Evolutionary conservation across 2,113 vertebrate genomes (phyloP), one percentile per base, ranked within the genome.

Genomic region (Vulpes lagopus): DNA sequence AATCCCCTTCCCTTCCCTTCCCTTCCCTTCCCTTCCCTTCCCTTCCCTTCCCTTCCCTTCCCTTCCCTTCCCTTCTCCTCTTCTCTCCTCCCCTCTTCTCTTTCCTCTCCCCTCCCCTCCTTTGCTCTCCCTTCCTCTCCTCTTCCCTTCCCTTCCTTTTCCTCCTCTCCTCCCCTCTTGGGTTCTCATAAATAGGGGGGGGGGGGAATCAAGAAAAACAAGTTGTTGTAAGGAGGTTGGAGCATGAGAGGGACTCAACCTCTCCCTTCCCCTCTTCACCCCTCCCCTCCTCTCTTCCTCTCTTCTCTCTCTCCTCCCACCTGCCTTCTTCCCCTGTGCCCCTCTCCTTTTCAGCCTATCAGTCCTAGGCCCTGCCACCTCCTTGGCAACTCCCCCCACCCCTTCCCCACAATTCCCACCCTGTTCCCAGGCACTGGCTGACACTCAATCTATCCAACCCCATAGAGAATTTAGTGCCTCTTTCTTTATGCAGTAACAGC

Each of bases 61-160:
- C 12, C n/a, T 27, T 8, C n/a, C 3, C 20, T 14, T 16, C 3
- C 5, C 3, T 10, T 23, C 5, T 11, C 0, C 3, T 20, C 3
- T 4, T 20, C 11, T 4, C 5, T 10, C 10, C 32, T 27, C 30
- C 19, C 10, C n/a, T 11, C 12, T 8, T 11, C 49, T 9, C 20
- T 5, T 15, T 8, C 0, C 14, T 1, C 62, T 65, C 11, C 27
- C 15, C 64, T 32, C 27, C 5, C 14, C 64, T 32, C 11, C n/a
- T 32, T 43, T 43, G 43, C 4, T 17, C 5, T 3, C 27, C 10
- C 3, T 1, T 8, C 15, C 30, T 3, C 27, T 5, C 49, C 25
- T 23, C 19, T 38, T 8, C 32, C 20, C 4, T 57, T 11, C 25
- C 5, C 27, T 8, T 22, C 5, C 5, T 2, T 11, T 5, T 0